Evolutionary conservation across 2,888 invertebrate genomes (phyloP).

Genomic region (Antitype chi): DNA sequence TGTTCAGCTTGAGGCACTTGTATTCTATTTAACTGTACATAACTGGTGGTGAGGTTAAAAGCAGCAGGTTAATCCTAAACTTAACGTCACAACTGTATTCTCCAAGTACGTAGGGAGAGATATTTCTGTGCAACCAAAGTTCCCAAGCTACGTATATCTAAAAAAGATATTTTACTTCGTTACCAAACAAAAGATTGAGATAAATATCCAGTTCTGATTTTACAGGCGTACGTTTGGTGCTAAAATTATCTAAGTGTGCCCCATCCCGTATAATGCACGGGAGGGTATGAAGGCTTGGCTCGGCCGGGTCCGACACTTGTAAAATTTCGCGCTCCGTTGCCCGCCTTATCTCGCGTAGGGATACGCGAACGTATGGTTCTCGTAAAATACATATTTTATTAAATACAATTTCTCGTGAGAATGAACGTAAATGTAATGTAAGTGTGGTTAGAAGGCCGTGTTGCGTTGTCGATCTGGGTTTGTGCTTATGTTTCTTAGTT

Average conservation of each 20-base stretch:
- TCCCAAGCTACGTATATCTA: neutral
- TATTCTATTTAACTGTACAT: too few species aligned
- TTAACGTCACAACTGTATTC: neutral
- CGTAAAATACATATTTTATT: conserved; percentile 59
- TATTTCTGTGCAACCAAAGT: neutral
- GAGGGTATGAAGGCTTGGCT: conserved; percentile 30
- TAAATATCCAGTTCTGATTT: conserved; percentile 37
- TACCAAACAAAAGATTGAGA: conserved; percentile 25
- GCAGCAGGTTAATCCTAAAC: neutral
- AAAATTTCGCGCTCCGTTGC: conserved; percentile 83
- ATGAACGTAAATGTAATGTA: conserved; percentile 54
- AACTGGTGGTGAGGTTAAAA: too few species aligned
- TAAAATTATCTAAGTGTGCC: conserved; percentile 46
- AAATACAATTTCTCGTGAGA: conserved; percentile 42
- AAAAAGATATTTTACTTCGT: neutral
- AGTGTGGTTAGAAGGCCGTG: conserved; percentile 11
- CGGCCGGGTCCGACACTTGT: conserved; percentile 77
- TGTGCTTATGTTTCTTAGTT: neutral
- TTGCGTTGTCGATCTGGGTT: neutral
- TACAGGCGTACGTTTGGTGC: conserved; percentile 17
- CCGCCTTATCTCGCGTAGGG: conserved; percentile 74
- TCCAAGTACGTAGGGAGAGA: neutral
- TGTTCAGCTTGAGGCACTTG: too few species aligned
- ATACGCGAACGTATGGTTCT: conserved; percentile 65
- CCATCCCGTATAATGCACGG: conserved; percentile 53